phyloP scores from a whole-genome alignment of 2,797 vertebrate species.

The Ptychobarbus kaznakovi region DNA sequence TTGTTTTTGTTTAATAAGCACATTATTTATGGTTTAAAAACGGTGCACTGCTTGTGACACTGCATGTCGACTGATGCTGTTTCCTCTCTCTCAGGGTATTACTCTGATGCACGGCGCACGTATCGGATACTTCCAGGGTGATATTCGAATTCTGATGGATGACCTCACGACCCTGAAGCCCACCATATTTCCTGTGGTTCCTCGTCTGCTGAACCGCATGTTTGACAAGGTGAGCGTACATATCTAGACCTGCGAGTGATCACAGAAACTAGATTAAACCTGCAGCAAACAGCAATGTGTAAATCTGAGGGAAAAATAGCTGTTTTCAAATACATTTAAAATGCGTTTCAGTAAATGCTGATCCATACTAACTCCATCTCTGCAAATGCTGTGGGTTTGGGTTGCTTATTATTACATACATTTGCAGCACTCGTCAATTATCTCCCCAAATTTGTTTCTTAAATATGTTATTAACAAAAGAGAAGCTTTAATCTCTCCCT shows the following conservation, averaged over 20 bases:
- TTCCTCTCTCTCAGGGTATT: conserved; percentile 78
- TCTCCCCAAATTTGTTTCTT: too few relatives aligned
- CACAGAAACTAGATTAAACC: background rate
- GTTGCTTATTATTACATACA: too few relatives aligned
- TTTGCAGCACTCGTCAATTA: too few relatives aligned
- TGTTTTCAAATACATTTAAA: background rate
- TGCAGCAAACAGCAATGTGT: background rate
- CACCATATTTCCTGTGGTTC: conserved; percentile 94
- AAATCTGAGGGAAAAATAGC: background rate
- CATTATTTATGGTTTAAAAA: background rate
- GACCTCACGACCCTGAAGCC: conserved; percentile 89
- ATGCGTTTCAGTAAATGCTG: background rate
- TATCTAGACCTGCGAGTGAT: background rate
- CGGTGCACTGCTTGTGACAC: background rate
- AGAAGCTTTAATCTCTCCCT: too few relatives aligned
- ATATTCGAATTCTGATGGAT: conserved; percentile 94
- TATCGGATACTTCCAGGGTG: conserved; percentile 97
- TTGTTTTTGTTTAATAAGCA: background rate
- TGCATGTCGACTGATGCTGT: too few relatives aligned
- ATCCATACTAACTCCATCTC: too few relatives aligned
- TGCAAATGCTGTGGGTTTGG: too few relatives aligned
- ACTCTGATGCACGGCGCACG: conserved; percentile 88
- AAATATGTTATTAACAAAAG: too few relatives aligned
- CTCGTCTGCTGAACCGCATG: conserved; percentile 96
- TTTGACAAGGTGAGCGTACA: conserved; percentile 87